Conservation (phyloP, 2,113 vertebrate species). For the Ammodytes marinus region DNA sequence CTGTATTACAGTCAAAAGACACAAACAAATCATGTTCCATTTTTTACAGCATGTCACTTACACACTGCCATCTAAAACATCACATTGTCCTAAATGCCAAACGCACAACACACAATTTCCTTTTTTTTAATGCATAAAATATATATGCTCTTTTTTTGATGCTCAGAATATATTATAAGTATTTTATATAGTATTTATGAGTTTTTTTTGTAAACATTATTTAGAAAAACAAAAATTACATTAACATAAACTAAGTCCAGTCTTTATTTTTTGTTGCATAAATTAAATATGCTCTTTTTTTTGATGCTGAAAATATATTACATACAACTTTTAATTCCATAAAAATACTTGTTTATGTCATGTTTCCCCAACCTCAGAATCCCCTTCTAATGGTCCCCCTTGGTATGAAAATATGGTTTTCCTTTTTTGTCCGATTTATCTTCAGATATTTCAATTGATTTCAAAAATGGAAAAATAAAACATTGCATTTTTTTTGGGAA, state of each 20-base stretch:
- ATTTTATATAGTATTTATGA: conserved; percentile 75
- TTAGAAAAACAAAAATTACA: conserved; percentile 66
- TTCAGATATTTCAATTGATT: conserved; percentile 17
- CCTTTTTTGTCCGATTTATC: not conserved
- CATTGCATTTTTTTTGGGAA: not conserved
- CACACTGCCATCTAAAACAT: conserved; percentile 47
- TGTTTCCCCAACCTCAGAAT: conserved; percentile 49
- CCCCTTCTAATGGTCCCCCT: conserved; percentile 16
- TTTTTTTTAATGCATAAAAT: conserved; percentile 74
- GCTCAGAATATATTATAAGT: conserved; percentile 81
- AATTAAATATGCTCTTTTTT: conserved; percentile 86
- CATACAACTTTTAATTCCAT: conserved; percentile 74
- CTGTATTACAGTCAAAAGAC: conserved; percentile 74
- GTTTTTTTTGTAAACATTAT: conserved; percentile 66
- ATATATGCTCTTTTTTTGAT: conserved; percentile 79
- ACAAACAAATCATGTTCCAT: conserved; percentile 58
- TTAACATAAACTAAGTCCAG: conserved; percentile 51
- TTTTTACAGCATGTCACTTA: conserved; percentile 40
- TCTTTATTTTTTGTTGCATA: conserved; percentile 80
- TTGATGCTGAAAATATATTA: conserved; percentile 85
- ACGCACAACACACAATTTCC: conserved; percentile 42
- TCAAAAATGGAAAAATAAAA: conserved; percentile 19
- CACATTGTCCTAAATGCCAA: conserved; percentile 62
- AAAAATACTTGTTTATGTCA: conserved; percentile 78
- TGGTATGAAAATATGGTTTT: conserved; percentile 40